Evolutionary conservation across 1,140 invertebrate species (phyloP), one percentile per base, ranked within the genome.

Genomic region (Drosophila mauritiana): DNA sequence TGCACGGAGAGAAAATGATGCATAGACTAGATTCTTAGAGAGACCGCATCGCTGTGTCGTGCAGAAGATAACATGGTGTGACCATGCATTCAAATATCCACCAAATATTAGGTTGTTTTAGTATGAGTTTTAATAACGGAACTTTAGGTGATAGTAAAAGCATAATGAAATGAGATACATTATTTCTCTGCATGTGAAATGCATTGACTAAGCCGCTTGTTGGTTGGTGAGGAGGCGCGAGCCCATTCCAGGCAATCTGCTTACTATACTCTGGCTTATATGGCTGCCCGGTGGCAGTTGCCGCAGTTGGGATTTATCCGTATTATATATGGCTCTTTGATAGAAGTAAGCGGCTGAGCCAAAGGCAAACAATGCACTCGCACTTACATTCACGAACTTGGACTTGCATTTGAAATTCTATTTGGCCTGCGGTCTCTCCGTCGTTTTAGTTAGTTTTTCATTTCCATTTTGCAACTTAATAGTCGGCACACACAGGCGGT

Each of bases 381-480:
- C 61, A 36, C 59, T 62, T 15, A 22, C 57, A 67, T 34, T 42
- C 57, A 51, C 59, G 25, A 67, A 68, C 62, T 56, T 56, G 36
- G 42, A 58, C 54, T 73, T 73, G 69, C 46, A 73, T 73, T 73
- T 73, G 37, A 73, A 73, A 74, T 73, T 63, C 57, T 73, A 73
- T 63, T 73, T 74, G 49, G 67, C 67, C 42, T 70, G 67, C 67
- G 64, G 67, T 37, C 31, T 25, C 61, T 25, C 65, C n/a, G 62
- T 45, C 37, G 67, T 64, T 55, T 70, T 70, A 68, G 64, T 68
- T 68, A 68, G 64, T 70, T 58, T 72, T 58, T 65, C 64, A 64
- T 51, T 78, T 62, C 53, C 46, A 65, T 75, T 76, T 59, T 80
- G 49, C 73, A 80, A 55, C 65, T 65, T 54, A 81, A 59, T 81